Conservation (phyloP, 1,140 invertebrate species). For the Mizuhopecten yessoensis region DNA sequence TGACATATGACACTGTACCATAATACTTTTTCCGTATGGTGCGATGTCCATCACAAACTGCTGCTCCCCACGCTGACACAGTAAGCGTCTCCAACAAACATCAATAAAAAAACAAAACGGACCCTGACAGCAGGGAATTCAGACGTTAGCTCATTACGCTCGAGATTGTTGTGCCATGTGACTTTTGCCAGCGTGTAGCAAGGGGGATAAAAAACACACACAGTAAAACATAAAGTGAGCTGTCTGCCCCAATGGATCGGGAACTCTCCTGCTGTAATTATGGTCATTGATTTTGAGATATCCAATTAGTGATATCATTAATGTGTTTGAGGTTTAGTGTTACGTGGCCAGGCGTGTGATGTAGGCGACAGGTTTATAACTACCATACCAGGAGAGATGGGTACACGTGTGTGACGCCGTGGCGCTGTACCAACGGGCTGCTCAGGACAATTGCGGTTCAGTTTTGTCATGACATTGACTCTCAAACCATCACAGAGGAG, state of each 20-base stretch:
- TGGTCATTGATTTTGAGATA: not conserved
- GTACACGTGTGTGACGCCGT: not conserved
- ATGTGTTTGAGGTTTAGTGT: constrained; percentile 34
- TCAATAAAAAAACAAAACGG: not conserved
- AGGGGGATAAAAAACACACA: not conserved
- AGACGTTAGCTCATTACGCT: constrained; percentile 26
- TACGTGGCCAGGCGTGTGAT: constrained; percentile 27
- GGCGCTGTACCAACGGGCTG: not conserved
- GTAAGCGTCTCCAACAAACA: not conserved
- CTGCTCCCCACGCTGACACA: not conserved
- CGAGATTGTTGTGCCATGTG: not conserved
- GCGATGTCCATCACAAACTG: not conserved
- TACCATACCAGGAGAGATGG: not conserved
- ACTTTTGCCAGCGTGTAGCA: constrained; percentile 19
- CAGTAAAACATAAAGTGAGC: not conserved
- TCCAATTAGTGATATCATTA: constrained; percentile 9
- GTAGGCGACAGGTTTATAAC: not conserved
- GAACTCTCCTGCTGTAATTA: not conserved
- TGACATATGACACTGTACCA: not conserved
- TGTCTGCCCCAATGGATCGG: constrained; percentile 5
- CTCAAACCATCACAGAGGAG: too few relatives aligned
- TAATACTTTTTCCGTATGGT: not conserved
- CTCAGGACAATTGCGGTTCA: not conserved
- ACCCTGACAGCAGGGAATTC: not conserved
- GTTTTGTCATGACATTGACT: not conserved